Percentiles rank a stretch among this genome's conserved stretches.
Evolutionary conservation across 2,113 vertebrate species (phyloP).

Genomic region (Oxygymnocypris stewartii): DNA sequence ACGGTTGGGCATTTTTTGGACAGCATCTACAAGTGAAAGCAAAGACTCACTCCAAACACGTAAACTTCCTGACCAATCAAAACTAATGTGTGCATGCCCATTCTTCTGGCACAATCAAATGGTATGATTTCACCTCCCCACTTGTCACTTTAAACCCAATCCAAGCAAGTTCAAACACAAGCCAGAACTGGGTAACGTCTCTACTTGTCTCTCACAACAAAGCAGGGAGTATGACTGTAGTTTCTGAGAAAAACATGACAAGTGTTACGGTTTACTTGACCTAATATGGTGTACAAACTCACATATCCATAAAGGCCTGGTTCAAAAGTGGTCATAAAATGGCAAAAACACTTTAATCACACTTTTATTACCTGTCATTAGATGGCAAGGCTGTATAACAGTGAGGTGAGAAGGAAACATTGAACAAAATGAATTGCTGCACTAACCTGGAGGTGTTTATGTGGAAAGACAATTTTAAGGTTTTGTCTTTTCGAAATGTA

Average conservation of each 20-base stretch:
- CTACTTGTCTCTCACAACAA: not conserved
- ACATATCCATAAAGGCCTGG: not conserved
- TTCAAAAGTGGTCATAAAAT: not conserved
- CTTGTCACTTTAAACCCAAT: not conserved
- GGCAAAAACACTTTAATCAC: not conserved
- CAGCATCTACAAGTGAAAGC: not conserved
- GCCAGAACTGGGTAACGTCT: not conserved
- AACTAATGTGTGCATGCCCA: not conserved
- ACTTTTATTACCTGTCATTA: not conserved
- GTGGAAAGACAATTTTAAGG: not conserved
- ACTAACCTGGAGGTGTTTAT: not conserved
- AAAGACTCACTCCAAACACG: not conserved
- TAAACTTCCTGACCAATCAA: not conserved
- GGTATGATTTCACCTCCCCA: not conserved
- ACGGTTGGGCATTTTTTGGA: not conserved
- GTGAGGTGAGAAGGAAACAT: too few species aligned
- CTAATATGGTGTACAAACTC: not conserved
- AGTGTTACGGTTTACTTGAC: not conserved
- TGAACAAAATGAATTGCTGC: not conserved
- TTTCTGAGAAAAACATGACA: not conserved
- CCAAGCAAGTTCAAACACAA: slow-evolving; percentile 14
- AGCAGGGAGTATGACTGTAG: not conserved
- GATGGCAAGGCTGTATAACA: not conserved
- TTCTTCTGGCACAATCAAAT: not conserved
- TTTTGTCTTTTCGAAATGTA: not conserved